Evolutionary conservation across 2,888 invertebrate genomes (phyloP), one percentile per base, ranked within the genome.

Genomic region (Campaea margaritaria): DNA sequence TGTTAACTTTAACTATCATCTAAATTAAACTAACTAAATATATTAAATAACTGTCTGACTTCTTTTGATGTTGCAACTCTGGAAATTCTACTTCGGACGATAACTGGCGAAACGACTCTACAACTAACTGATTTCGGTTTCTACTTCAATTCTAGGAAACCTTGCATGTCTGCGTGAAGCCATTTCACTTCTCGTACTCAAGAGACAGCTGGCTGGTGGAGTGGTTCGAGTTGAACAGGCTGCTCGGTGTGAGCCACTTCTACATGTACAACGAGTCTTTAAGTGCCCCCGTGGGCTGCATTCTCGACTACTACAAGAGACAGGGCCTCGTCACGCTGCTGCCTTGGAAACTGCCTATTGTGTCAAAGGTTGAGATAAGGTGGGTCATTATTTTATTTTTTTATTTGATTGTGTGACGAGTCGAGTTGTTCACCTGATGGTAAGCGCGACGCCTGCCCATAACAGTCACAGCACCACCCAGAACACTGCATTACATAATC

Each of bases 201-300:
- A 95, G 96, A 70, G 95, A 95, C 4, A 90, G 97, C 57, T 96
- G 97, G 93, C 91, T 98, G 67, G 89, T 97, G 72, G 98, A 98
- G 87, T 98, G 98, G 93, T 94, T 98, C 74, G 98, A 98, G 85
- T 90, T 98, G 73, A 97, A 98, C 86, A 93, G 95, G 9, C 87
- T 98, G 41, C 90, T 98, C 68, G 98, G 98, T 0, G 96, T 96
- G 39, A 95, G 94, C 50, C 97, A 97, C 83, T 97, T 98, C 85
- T 97, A 97, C 52, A 96, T 98, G 87, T 98, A 98, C 91, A 98
- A 98, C 83, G 96, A 97, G 82, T 97, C 98, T 0, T 93, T 97
- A 44, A 97, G 97, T 15, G 88, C 93, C 0, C 95, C 95, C 50
- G 97, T 96, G 12, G 94, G 94, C 14, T 98, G 98, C 80, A 93